Percentiles rank a stretch among this genome's conserved stretches.
These are phyloP conservation scores for Leucosticte australis DNA, from an alignment of 2,113 vertebrate genomes.

Conservation along the genomic window DNA sequence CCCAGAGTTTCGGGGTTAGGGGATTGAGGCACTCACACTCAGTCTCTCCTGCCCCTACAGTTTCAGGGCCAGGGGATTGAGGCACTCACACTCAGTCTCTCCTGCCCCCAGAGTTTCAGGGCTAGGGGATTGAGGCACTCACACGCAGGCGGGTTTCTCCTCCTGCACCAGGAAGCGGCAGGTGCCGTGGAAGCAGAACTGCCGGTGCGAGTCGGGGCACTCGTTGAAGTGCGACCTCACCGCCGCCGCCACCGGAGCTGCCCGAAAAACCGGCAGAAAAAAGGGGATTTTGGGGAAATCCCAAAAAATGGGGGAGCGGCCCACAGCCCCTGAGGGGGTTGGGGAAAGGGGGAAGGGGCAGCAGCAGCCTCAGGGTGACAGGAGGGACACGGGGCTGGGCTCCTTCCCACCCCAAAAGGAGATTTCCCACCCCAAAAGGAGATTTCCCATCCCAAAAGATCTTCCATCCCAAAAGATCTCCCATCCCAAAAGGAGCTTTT, in stretches of 20 bases:
- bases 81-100: no score
- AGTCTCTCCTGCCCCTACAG: no score
- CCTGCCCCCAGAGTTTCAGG: no score
- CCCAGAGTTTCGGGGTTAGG: no score
- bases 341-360: not conserved
- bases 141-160: slow-evolving; percentile 38
- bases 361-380: not conserved
- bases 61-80: no score
- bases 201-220: slow-evolving; percentile 23
- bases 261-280: accelerated
- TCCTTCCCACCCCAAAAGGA: not conserved
- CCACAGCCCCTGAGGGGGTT: not conserved
- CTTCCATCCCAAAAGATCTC: no score
- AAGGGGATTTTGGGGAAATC: not conserved
- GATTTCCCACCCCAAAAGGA: not conserved
- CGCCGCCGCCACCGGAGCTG: not conserved
- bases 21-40: no score
- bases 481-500: no score
- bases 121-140: not conserved
- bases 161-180: slow-evolving; percentile 55
- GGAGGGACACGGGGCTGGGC: not conserved
- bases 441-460: no score
- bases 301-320: not conserved
- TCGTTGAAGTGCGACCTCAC: slow-evolving; percentile 42
- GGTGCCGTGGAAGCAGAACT: slow-evolving; percentile 50